Conservation (phyloP, 2,888 invertebrate species). For the Lypha dubia region DNA sequence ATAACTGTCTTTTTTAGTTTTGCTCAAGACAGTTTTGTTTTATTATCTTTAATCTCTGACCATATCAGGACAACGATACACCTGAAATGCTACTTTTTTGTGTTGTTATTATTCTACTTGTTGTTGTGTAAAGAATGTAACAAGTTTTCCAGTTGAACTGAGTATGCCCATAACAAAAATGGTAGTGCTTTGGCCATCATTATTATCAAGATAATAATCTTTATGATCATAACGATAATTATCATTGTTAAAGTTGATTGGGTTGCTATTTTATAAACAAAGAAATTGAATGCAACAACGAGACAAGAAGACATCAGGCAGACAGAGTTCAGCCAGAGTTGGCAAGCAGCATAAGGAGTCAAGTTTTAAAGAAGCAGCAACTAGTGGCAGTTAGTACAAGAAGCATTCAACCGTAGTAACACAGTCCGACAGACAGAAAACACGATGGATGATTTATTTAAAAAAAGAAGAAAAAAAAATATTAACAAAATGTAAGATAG, state of each 20-base stretch:
- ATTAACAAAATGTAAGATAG: conserved; percentile 36
- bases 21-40: conserved; percentile 34
- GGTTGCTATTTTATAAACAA: conserved; percentile 51
- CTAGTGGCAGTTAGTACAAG: conserved; percentile 47
- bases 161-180: conserved; percentile 55
- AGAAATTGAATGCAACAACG: conserved; percentile 46
- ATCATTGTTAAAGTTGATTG: conserved; percentile 30
- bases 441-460: conserved; percentile 59
- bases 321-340: conserved; percentile 60
- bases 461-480: too few relatives aligned
- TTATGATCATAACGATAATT: conserved; percentile 30
- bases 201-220: conserved; percentile 27
- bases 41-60: conserved; percentile 14
- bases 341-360: conserved; percentile 34
- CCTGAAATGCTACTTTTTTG: conserved; percentile 11
- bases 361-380: conserved; percentile 49
- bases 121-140: conserved; percentile 40
- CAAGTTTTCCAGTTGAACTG: conserved; percentile 58
- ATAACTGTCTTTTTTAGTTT: conserved; percentile 49
- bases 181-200: conserved; percentile 47
- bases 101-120: neutral
- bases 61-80: conserved; percentile 50
- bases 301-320: conserved; percentile 59
- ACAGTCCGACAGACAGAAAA: conserved; percentile 37
- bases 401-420: conserved; percentile 64